These are phyloP conservation scores for Chorisops tibialis DNA, from an alignment of 2,888 invertebrate genomes.

Conservation along the genomic window DNA sequence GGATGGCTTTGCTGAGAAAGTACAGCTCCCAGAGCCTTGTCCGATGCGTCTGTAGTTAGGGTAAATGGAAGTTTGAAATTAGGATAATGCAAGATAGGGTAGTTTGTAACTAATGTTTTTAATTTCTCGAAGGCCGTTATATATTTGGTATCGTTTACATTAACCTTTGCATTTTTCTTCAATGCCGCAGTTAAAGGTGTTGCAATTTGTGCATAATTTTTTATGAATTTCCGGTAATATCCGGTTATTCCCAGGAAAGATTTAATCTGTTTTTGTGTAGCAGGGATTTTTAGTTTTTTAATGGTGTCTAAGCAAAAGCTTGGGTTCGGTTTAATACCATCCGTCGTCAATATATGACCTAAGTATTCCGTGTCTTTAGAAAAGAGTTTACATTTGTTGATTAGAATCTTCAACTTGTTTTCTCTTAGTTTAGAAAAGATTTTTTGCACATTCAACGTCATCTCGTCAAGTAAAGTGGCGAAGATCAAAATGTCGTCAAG, in stretches of 20 bases:
- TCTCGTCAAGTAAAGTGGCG: conserved; percentile 37
- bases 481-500: too few relatives aligned
- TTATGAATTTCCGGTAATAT: conserved; percentile 4
- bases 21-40: conserved; percentile 38
- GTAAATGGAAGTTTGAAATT: conserved; percentile 41
- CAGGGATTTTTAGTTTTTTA: conserved; percentile 34
- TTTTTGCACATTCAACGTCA: conserved; percentile 31
- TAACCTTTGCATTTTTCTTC: conserved; percentile 13
- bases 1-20: conserved; percentile 39
- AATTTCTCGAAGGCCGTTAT: conserved; percentile 5
- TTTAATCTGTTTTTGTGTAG: conserved; percentile 37
- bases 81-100: conserved; percentile 33
- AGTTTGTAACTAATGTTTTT: neutral
- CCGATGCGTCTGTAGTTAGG: conserved; percentile 40
- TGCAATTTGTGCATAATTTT: conserved; percentile 9
- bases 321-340: conserved; percentile 40
- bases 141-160: conserved; percentile 5
- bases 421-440: conserved; percentile 36
- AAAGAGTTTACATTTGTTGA: conserved; percentile 20
- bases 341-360: conserved; percentile 40
- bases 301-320: conserved; percentile 37
- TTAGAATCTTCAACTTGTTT: conserved; percentile 11
- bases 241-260: conserved; percentile 7
- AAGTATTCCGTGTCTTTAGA: conserved; percentile 26
- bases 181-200: conserved; percentile 34